These are phyloP conservation scores for Greenwoodochromis staneri DNA, from an alignment of 2,113 vertebrate genomes.

Conservation along the genomic window DNA sequence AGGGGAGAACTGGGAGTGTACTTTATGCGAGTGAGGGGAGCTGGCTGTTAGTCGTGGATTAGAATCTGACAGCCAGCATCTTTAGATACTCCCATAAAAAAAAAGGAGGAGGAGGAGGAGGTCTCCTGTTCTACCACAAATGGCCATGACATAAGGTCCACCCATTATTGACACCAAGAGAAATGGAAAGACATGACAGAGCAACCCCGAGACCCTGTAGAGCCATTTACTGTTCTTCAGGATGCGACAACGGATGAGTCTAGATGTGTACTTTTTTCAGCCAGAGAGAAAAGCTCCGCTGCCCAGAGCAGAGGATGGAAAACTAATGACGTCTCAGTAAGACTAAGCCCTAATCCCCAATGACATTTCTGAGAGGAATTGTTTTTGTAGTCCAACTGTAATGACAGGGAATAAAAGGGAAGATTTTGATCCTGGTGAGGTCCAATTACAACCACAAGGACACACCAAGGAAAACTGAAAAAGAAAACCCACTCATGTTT, in stretches of 20 bases:
- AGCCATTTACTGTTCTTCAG: background rate
- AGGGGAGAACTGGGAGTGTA: background rate
- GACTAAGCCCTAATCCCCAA: constrained; percentile 27
- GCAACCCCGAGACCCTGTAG: background rate
- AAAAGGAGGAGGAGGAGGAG: background rate
- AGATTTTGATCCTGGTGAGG: background rate
- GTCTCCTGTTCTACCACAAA: background rate
- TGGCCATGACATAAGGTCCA: background rate
- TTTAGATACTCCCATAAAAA: constrained; percentile 11
- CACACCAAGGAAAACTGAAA: background rate
- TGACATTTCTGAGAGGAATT: constrained; percentile 49
- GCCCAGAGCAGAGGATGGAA: constrained; percentile 19
- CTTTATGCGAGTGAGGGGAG: background rate
- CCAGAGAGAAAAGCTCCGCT: background rate
- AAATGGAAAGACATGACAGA: background rate
- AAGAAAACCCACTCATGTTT: background rate
- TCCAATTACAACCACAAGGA: constrained; percentile 13
- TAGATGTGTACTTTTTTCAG: background rate
- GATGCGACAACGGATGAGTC: background rate
- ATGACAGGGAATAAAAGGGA: background rate
- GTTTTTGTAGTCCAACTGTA: constrained; percentile 34
- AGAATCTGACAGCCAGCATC: constrained; percentile 10
- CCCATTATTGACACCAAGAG: background rate
- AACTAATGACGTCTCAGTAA: constrained; percentile 39
- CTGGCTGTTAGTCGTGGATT: constrained; percentile 31